Evolutionary conservation across 1,140 invertebrate genomes (phyloP).

Genomic region (Archivesica marissinica): DNA sequence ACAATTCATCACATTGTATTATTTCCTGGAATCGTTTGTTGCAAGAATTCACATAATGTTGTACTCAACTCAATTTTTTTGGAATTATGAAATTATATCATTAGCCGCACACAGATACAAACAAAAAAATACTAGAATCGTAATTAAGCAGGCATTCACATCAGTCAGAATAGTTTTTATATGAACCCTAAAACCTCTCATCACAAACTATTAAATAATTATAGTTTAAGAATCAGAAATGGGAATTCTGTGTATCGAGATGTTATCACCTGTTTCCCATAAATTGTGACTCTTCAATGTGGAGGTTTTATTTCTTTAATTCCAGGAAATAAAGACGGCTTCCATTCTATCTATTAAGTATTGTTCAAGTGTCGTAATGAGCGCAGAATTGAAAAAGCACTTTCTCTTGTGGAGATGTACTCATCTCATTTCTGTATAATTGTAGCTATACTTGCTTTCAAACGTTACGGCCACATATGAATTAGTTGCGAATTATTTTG

Average conservation of each 20-base stretch:
- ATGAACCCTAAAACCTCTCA: not conserved
- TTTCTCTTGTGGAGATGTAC: not conserved
- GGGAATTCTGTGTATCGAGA: slow-evolving; percentile 36
- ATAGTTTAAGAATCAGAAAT: slow-evolving; percentile 29
- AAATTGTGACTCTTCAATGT: slow-evolving; percentile 32
- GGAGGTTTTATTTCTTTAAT: slow-evolving; percentile 49
- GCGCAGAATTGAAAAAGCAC: not conserved
- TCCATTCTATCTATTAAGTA: slow-evolving; percentile 58
- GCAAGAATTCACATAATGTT: not conserved
- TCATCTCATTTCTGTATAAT: not conserved
- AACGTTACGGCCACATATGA: no score
- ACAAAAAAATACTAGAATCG: not conserved
- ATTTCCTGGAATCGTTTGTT: not conserved
- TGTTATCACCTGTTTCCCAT: slow-evolving; percentile 48
- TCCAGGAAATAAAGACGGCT: slow-evolving; percentile 40
- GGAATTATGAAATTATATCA: slow-evolving; percentile 27
- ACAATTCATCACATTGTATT: not conserved
- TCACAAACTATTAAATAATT: slow-evolving; percentile 57
- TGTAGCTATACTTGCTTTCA: not conserved
- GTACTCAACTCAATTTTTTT: slow-evolving; percentile 28
- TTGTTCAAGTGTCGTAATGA: slow-evolving; percentile 36
- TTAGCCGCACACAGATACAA: slow-evolving; percentile 41
- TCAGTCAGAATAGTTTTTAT: slow-evolving; percentile 34
- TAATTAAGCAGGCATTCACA: not conserved
- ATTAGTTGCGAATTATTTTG: no score